These are phyloP conservation scores for Thumatha senex DNA, from an alignment of 2,888 invertebrate genomes.

Conservation along the genomic window DNA sequence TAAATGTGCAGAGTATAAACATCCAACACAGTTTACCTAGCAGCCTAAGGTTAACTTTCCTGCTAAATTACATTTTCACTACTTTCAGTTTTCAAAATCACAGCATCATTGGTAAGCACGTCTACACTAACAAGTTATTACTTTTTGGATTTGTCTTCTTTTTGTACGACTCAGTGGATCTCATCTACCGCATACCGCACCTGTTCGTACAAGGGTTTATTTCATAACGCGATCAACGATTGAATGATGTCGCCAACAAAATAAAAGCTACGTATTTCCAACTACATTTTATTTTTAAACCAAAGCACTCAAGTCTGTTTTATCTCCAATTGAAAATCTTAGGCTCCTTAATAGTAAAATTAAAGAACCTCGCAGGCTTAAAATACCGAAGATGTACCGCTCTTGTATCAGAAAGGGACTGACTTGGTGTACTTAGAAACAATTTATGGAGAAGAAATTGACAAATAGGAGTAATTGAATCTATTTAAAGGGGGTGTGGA, in stretches of 20 bases:
- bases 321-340: conserved; percentile 32
- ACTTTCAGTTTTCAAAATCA: too few species aligned
- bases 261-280: conserved; percentile 2
- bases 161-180: too few species aligned
- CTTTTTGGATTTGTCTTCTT: too few species aligned
- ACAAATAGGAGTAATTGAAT: conserved; percentile 40
- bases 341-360: conserved; percentile 30
- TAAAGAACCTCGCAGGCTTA: conserved; percentile 26
- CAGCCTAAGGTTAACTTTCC: too few species aligned
- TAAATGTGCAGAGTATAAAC: too few species aligned
- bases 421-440: conserved; percentile 27
- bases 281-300: conserved; percentile 18
- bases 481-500: conserved; percentile 7
- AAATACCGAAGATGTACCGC: conserved; percentile 18
- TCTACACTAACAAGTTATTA: too few species aligned
- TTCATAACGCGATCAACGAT: too few species aligned
- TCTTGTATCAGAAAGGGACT: conserved; percentile 19
- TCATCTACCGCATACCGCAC: too few species aligned
- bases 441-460: conserved; percentile 31
- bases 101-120: too few species aligned
- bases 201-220: too few species aligned
- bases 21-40: too few species aligned
- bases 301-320: conserved; percentile 18
- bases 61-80: too few species aligned
- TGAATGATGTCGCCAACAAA: not conserved